Evolutionary conservation across 2,797 vertebrate genomes (phyloP).

Genomic region (Gymnoscopelus braueri): DNA sequence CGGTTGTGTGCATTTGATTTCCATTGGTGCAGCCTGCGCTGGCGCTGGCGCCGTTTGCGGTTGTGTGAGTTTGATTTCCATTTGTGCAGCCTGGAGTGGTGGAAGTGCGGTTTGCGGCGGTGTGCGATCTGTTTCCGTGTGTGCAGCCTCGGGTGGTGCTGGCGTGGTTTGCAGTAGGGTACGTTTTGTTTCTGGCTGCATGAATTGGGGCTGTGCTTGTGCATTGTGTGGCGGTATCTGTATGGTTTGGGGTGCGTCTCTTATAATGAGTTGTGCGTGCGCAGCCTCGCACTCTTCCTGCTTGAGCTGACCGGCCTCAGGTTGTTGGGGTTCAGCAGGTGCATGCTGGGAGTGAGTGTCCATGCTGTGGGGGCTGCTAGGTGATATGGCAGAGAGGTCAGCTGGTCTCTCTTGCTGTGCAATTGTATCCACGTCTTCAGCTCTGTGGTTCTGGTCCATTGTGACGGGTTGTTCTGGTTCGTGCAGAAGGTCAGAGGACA

Average conservation of each 20-base stretch:
- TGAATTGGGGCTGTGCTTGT: too few relatives aligned
- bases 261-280: neutral
- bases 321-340: slow-evolving; percentile 35
- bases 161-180: too few relatives aligned
- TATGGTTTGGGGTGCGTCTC: neutral
- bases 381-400: slow-evolving; percentile 11
- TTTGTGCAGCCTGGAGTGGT: neutral
- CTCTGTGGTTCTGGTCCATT: slow-evolving; percentile 24
- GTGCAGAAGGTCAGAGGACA: slow-evolving; percentile 21
- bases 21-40: neutral
- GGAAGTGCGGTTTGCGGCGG: too few relatives aligned
- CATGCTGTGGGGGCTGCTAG: slow-evolving; percentile 6
- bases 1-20: neutral
- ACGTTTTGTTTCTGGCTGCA: too few relatives aligned
- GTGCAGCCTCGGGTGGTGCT: too few relatives aligned
- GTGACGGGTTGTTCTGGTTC: slow-evolving; percentile 32
- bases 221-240: too few relatives aligned
- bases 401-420: slow-evolving; percentile 17
- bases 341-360: slow-evolving; percentile 38
- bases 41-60: neutral
- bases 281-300: neutral
- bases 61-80: neutral
- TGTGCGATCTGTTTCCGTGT: too few relatives aligned
- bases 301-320: slow-evolving; percentile 6
- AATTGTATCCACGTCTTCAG: slow-evolving; percentile 19